Evolutionary conservation across 2,113 vertebrate genomes (phyloP).

Genomic region (Falcunculus frontatus): DNA sequence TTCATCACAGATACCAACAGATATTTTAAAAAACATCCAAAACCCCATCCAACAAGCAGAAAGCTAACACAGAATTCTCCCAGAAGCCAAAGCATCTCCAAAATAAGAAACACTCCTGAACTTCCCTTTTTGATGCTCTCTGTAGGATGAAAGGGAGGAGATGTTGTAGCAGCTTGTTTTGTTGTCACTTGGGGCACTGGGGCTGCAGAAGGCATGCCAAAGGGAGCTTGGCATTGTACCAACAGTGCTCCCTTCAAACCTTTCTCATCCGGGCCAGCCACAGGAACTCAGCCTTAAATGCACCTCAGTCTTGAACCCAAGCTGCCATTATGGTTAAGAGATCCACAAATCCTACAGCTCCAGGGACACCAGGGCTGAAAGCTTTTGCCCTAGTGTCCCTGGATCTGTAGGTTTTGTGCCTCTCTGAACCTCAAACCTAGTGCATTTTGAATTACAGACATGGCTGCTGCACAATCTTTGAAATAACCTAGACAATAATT

Average conservation of each 20-base stretch:
- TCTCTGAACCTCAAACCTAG: not conserved
- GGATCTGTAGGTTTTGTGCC: not conserved
- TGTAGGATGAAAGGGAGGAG: not conserved
- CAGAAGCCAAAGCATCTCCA: not conserved
- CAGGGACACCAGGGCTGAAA: not conserved
- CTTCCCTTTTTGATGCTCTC: not conserved
- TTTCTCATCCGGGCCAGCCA: not conserved
- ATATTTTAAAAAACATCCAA: not conserved
- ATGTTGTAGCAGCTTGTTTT: not conserved
- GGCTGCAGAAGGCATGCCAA: not conserved
- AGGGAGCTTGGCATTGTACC: rapidly evolving
- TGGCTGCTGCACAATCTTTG: not conserved
- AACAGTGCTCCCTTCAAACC: not conserved
- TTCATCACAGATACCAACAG: not conserved
- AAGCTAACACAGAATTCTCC: not conserved
- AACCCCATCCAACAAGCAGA: not conserved
- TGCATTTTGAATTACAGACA: not conserved
- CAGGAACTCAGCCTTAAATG: not conserved
- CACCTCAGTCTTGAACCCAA: not conserved
- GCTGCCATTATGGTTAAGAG: not conserved
- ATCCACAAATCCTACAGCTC: not conserved
- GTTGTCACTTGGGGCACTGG: no score
- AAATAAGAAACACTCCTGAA: not conserved
- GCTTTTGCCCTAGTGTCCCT: not conserved
- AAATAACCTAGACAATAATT: not conserved